Conservation (phyloP, 2,888 invertebrate species). For the Agrypnus murinus region DNA sequence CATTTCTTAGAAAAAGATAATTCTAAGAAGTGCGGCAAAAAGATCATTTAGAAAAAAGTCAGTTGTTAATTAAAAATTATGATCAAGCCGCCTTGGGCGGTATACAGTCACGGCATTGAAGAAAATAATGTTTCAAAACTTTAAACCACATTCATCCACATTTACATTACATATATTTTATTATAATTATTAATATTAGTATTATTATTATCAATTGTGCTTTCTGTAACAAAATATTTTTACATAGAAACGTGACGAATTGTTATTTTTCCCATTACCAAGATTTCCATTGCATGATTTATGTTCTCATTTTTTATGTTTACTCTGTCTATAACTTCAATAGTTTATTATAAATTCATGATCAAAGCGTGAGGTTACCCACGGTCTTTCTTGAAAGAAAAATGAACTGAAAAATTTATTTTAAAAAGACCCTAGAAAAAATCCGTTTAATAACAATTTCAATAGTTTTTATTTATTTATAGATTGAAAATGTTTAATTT, state of each 20-base stretch:
- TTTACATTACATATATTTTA: conserved; percentile 3
- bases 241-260: conserved; percentile 50
- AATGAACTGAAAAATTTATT: too few relatives aligned
- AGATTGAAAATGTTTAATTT: too few relatives aligned
- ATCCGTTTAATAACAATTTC: too few relatives aligned
- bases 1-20: conserved; percentile 45
- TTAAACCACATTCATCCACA: conserved; percentile 30
- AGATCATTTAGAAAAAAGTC: conserved; percentile 55
- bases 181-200: too few relatives aligned
- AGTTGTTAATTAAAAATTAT: conserved; percentile 60
- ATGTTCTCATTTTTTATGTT: conserved; percentile 37
- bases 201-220: background rate
- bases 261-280: conserved; percentile 42
- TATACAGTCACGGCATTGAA: conserved; percentile 53
- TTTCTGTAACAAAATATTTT: conserved; percentile 28
- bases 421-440: too few relatives aligned
- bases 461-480: too few relatives aligned
- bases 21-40: conserved; percentile 54
- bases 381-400: background rate
- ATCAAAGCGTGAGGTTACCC: conserved; percentile 19
- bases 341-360: conserved; percentile 42
- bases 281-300: conserved; percentile 46
- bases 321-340: conserved; percentile 38
- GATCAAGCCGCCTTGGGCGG: conserved; percentile 57
- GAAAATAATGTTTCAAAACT: conserved; percentile 46